phyloP scores from a whole-genome alignment of 2,888 invertebrate genomes.

The Pardosa pseudoannulata region DNA sequence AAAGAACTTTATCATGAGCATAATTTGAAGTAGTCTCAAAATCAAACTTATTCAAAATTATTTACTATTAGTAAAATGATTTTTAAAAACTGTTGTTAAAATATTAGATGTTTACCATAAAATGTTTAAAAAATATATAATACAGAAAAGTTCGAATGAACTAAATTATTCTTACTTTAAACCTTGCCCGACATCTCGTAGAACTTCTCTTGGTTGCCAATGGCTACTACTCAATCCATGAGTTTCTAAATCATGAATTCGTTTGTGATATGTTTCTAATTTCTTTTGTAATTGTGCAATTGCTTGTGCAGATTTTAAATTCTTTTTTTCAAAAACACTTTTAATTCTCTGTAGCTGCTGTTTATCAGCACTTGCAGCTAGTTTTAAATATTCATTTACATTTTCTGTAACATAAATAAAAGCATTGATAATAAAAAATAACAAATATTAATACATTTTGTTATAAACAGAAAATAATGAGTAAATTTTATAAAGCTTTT shows the following conservation, averaged over 20 bases:
- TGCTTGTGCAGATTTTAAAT: slow-evolving; percentile 95
- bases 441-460: background rate
- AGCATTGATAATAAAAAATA: too few species aligned
- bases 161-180: slow-evolving; percentile 91
- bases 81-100: too few species aligned
- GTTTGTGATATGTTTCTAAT: slow-evolving; percentile 91
- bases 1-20: too few species aligned
- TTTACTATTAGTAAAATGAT: too few species aligned
- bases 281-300: slow-evolving; percentile 96
- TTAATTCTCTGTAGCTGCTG: slow-evolving; percentile 94
- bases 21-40: too few species aligned
- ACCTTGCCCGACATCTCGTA: slow-evolving; percentile 95
- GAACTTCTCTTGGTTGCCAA: slow-evolving; percentile 83
- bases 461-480: background rate
- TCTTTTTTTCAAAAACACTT: slow-evolving; percentile 97
- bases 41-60: too few species aligned
- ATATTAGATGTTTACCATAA: too few species aligned
- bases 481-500: too few species aligned
- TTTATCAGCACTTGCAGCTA: slow-evolving; percentile 91
- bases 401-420: slow-evolving; percentile 83
- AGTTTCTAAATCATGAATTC: slow-evolving; percentile 88
- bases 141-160: too few species aligned
- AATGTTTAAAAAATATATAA: too few species aligned
- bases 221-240: slow-evolving; percentile 81
- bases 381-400: slow-evolving; percentile 96